Evolutionary conservation across 2,797 vertebrate species (phyloP), one percentile per base, ranked within the genome.

Genomic region (Pelochelys cantorii): DNA sequence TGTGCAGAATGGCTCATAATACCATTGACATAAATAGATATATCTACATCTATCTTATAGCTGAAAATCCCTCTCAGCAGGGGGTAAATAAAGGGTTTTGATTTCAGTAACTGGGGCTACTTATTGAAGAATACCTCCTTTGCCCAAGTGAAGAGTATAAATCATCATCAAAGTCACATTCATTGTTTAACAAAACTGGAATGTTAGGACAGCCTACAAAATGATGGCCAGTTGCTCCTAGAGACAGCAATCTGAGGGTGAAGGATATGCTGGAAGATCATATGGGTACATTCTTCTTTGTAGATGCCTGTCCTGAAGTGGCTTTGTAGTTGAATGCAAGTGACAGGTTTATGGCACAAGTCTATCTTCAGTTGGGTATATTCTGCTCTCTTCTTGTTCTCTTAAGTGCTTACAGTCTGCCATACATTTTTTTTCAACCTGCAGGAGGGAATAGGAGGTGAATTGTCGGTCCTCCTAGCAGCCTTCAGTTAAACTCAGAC

Each of bases 401-500:
- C 88, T 18, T 91, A 87, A 93, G 92, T 95, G 79, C 88, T 94
- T 85, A 92, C 84, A 59, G 37, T 94, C 53, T 97, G 90, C 57
- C 57, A 3, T 96, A 82, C 95, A 93, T 95, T 95, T 81, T 93
- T 34, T 90, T 48, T 84, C 59, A 25, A 42, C 82, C 83, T 92
- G 79, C 94, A 98, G 97, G 90, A 71, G 92, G 91, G 84, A 96
- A 90, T 81, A 96, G 87, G 80, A 94, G 89, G 85, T 74, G 93
- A 85, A 85, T 83, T 15, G 59, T 4, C 25, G 95, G 93, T 96
- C 93, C 93, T 96, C 96, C 92, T 54, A 62, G 91, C 95, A 79
- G 84, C 93, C 90, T 97, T 97, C 88, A 96, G 88, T 96, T 97
- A 95, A 95, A 96, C 83, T 96, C 95, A 97, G 96, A 92, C 91